Percentiles rank a stretch among this genome's conserved stretches.
These are phyloP conservation scores for Tenebrio molitor DNA, from an alignment of 1,140 invertebrate species.

Conservation along the genomic window DNA sequence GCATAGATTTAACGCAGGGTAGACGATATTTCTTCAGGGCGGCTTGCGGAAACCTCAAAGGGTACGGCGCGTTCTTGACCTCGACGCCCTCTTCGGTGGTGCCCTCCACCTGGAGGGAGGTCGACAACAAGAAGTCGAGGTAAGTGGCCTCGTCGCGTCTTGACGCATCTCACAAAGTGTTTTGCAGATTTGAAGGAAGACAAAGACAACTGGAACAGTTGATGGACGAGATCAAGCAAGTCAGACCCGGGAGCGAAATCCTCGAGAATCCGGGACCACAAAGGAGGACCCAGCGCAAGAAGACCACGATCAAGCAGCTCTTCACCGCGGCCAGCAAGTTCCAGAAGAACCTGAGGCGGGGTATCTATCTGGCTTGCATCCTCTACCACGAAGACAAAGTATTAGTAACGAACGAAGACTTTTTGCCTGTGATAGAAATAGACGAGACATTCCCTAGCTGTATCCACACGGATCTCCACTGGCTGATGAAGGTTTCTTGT, in stretches of 20 bases:
- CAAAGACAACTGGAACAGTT: slow-evolving; percentile 81
- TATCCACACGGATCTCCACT: slow-evolving; percentile 94
- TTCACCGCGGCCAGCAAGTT: slow-evolving; percentile 96
- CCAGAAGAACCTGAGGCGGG: slow-evolving; percentile 92
- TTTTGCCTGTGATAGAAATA: slow-evolving; percentile 95
- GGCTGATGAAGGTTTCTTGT: slow-evolving; percentile 97
- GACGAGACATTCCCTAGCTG: slow-evolving; percentile 95
- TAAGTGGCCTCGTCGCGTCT: slow-evolving; percentile 48
- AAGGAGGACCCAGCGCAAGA: slow-evolving; percentile 81
- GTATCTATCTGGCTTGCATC: slow-evolving; percentile 92
- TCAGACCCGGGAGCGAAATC: slow-evolving; percentile 73
- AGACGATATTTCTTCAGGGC: slow-evolving; percentile 90
- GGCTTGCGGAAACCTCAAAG: slow-evolving; percentile 90
- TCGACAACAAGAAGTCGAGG: slow-evolving; percentile 74
- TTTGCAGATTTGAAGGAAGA: slow-evolving; percentile 73
- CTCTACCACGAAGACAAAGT: slow-evolving; percentile 96
- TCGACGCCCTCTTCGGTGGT: slow-evolving; percentile 86
- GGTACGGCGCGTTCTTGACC: slow-evolving; percentile 83
- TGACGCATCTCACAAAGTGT: slow-evolving; percentile 8
- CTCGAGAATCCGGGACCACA: slow-evolving; percentile 73
- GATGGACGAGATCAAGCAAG: slow-evolving; percentile 77
- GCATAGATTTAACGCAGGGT: slow-evolving; percentile 82
- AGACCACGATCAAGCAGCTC: slow-evolving; percentile 93
- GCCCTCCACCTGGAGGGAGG: slow-evolving; percentile 92
- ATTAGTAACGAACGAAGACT: slow-evolving; percentile 95